Conservation (phyloP, 37 sponge, comb jelly and placozoan genomes). For the Theonella swinhoei region DNA sequence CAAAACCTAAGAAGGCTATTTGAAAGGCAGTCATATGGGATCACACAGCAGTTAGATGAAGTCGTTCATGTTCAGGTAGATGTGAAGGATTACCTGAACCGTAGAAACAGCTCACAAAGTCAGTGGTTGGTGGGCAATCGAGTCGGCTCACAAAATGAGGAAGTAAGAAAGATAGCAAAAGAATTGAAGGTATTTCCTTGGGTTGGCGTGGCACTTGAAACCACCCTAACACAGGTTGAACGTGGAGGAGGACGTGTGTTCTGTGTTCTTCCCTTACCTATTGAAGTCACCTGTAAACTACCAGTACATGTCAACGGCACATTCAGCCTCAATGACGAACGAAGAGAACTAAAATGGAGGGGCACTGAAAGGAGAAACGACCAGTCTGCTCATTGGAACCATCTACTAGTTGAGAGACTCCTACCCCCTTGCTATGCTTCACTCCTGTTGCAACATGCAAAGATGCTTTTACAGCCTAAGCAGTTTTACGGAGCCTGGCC, state of each 20-base stretch:
- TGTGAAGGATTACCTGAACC: background rate
- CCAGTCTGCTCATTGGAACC: constrained; percentile 60
- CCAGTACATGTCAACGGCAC: constrained; percentile 79
- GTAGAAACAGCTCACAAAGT: too few species aligned
- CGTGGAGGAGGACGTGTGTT: constrained; percentile 42
- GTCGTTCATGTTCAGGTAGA: constrained; percentile 3
- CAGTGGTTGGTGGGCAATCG: constrained; percentile 2
- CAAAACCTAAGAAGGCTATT: background rate
- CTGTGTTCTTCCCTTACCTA: constrained; percentile 76
- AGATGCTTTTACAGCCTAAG: background rate
- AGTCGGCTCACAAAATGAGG: background rate
- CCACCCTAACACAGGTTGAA: background rate
- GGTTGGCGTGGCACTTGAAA: background rate
- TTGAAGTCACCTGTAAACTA: constrained; percentile 36
- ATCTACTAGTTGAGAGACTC: constrained; percentile 33
- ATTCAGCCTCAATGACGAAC: constrained; percentile 61
- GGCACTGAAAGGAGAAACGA: constrained; percentile 49
- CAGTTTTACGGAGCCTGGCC: constrained; percentile 54
- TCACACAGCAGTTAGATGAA: background rate
- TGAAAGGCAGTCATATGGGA: background rate
- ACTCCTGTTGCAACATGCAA: constrained; percentile 33
- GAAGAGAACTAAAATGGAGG: constrained; percentile 63
- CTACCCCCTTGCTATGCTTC: constrained; percentile 54
- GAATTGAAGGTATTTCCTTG: background rate
- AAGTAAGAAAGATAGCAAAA: background rate